These are phyloP conservation scores for Potorous gilbertii DNA, from an alignment of 2,797 vertebrate species.

Conservation along the genomic window DNA sequence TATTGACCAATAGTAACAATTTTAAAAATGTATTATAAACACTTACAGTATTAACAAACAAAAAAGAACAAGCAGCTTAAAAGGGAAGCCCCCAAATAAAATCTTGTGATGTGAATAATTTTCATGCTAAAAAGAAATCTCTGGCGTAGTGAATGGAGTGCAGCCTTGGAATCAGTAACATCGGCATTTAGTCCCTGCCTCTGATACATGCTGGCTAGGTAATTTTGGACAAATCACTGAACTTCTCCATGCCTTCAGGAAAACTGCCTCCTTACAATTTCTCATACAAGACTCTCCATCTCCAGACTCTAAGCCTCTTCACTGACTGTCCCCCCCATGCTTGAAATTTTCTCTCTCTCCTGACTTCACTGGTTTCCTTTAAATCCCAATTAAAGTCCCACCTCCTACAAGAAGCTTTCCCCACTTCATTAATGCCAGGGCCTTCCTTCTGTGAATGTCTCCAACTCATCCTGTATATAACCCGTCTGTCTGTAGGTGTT, in stretches of 20 bases:
- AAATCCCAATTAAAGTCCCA: not conserved
- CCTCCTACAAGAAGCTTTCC: not conserved
- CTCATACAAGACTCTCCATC: not conserved
- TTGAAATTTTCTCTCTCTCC: not conserved
- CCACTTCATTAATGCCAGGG: not conserved
- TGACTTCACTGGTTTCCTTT: not conserved
- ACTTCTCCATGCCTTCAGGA: not conserved
- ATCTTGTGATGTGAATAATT: not conserved
- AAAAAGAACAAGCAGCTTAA: not conserved
- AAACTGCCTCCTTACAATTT: not conserved
- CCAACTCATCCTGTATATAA: not conserved
- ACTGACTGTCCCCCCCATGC: not conserved
- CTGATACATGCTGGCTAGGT: not conserved
- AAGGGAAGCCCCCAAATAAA: not conserved
- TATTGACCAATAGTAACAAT: not conserved
- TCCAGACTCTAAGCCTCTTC: not conserved
- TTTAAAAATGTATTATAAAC: not conserved
- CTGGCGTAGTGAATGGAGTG: not conserved
- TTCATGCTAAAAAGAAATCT: not conserved
- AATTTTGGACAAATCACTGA: not conserved
- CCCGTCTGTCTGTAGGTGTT: not conserved
- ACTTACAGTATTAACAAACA: not conserved
- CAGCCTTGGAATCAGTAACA: not conserved
- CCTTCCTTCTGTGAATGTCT: not conserved
- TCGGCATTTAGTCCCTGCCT: not conserved